Base-by-base conservation (phyloP, 2,113 vertebrate species). In the Megatriorchis doriae region DNA sequence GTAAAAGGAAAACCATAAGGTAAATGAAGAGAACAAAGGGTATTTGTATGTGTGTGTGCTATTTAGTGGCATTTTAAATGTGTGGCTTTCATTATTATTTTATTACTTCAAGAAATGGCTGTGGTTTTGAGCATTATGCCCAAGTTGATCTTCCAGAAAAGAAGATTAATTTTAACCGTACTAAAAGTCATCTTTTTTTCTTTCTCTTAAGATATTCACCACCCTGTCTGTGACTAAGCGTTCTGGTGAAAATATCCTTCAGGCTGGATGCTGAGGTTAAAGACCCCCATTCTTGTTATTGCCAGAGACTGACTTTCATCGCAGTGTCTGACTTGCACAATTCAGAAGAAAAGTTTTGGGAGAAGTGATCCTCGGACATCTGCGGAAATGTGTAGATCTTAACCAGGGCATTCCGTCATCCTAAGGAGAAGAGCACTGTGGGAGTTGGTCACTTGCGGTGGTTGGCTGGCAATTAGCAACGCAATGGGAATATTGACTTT, bases 261-360 rank as follows among this genome's bases (percentile, higher is more conserved):
- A 91, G 62, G 81, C 97, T 66, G 98, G 98, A 43, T 98, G 98
- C 98, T 98, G 98, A 98, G 98, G 98, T 97, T 98, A 98, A 97
- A 91, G 91, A 66, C 8, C 45, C 88, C 97, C 95, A 96, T 97
- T 97, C 97, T 96, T 97, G 96, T 91, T 95, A 20, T 91, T 97
- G 97, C 94, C 94, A 95, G 79, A 91, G 82, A 91, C 81, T 92
- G 80, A 59, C 83, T 81, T 80, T 66, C 81, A 53, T 72, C 42
- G 20, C 90, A 36, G 31, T 32, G 63, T 58, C 92, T 16, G 31
- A 66, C 66, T 63, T 23, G 38, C 13, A 43, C 72, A 32, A 6
- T n/a, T 65, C 55, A 50, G 77, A 95, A 61, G 5, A 13, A 36
- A 29, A n/a, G 7, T 21, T 53, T 43, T 4, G 48, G 71, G 52